Evolutionary conservation across 2,888 invertebrate species (phyloP).

Genomic region (Amphipyra tragopoginis): DNA sequence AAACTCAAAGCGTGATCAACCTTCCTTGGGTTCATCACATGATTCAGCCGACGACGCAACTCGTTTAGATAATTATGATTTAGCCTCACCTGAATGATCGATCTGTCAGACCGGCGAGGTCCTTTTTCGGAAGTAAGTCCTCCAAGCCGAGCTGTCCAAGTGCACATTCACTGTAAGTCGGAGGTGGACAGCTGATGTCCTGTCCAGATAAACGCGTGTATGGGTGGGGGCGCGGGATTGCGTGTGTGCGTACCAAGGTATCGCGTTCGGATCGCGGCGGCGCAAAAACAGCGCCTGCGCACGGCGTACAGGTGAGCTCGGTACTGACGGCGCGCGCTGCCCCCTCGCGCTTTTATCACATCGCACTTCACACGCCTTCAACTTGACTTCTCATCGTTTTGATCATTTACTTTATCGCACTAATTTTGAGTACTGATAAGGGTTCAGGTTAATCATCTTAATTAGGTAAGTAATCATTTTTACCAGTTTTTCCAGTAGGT

Average conservation of each 20-base stretch:
- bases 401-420: conserved; percentile 33
- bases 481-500: neutral
- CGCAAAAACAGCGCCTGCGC: conserved; percentile 76
- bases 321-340: conserved; percentile 85
- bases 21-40: conserved; percentile 71
- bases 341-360: conserved; percentile 84
- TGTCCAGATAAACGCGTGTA: conserved; percentile 55
- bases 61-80: conserved; percentile 55
- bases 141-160: conserved; percentile 65
- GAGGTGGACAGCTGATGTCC: conserved; percentile 70
- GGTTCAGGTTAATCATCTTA: neutral
- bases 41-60: conserved; percentile 67
- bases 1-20: conserved; percentile 31
- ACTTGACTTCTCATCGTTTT: conserved; percentile 79
- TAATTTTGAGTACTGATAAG: conserved; percentile 27
- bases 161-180: conserved; percentile 81
- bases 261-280: conserved; percentile 58
- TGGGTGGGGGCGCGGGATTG: conserved; percentile 71
- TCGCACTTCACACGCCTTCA: conserved; percentile 83
- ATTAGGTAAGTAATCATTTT: neutral
- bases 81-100: conserved; percentile 76
- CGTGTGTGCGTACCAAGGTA: conserved; percentile 56
- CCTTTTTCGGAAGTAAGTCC: conserved; percentile 66
- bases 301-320: conserved; percentile 75
- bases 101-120: conserved; percentile 63